A percentile compares a stretch with the other conserved stretches of the same genome.
phyloP scores from a whole-genome alignment of 2,888 invertebrate species.

The Heliothis peltigera region DNA sequence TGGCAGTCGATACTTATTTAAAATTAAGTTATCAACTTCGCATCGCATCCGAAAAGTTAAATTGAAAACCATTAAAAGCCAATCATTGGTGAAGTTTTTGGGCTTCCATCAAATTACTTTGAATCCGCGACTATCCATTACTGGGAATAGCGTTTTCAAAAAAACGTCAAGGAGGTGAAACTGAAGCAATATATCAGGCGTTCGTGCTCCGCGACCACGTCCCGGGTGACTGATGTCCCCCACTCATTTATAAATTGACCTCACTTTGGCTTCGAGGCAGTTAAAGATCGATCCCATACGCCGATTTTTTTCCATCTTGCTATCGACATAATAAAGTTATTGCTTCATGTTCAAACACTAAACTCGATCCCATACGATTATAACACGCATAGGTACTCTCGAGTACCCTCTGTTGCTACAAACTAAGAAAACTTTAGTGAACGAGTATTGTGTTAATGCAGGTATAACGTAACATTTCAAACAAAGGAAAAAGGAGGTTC shows the following conservation, averaged over 20 bases:
- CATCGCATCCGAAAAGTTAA: conserved; percentile 80
- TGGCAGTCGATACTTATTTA: conserved; percentile 65
- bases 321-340: conserved; percentile 47
- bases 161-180: conserved; percentile 82
- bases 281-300: conserved; percentile 69
- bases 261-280: conserved; percentile 73
- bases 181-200: conserved; percentile 79
- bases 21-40: conserved; percentile 78
- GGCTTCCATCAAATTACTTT: conserved; percentile 74
- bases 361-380: conserved; percentile 8
- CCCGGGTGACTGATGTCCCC: conserved; percentile 79
- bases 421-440: conserved; percentile 35
- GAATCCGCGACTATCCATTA: conserved; percentile 79
- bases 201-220: conserved; percentile 72
- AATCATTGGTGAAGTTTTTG: conserved; percentile 77
- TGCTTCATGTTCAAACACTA: conserved; percentile 20
- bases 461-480: conserved; percentile 31
- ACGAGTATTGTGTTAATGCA: conserved; percentile 34
- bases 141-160: conserved; percentile 79
- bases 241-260: conserved; percentile 86
- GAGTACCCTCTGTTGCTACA: conserved; percentile 6
- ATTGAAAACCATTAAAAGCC: conserved; percentile 83
- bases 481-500: conserved; percentile 37
- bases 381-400: background rate
- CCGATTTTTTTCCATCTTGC: conserved; percentile 53